Evolutionary conservation across 1,140 invertebrate genomes (phyloP), one percentile per base, ranked within the genome.

Genomic region (Tribolium castaneum): DNA sequence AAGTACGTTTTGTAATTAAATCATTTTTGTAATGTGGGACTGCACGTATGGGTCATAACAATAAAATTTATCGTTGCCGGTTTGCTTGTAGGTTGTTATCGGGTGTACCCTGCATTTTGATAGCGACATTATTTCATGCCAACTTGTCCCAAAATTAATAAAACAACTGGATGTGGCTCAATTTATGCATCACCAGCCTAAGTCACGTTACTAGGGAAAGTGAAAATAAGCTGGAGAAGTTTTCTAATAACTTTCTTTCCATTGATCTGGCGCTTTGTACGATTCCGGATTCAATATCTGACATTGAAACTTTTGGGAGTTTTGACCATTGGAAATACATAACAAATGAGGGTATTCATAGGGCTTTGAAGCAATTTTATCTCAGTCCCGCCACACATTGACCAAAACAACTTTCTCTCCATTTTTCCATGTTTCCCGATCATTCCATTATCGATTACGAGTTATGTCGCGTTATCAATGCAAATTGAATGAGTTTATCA

Each of bases 271-370:
- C 39, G 7, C 22, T 22, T 59, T 66, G 12, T 66, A 66, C 22
- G 6, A 66, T 66, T 12, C 9, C 16, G 25, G 30, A 35, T n/a
- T 62, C 22, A 62, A 62, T 66, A 66, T 66, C 59, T 66, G 59
- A 66, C 59, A 66, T 66, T 66, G 59, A 66, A 35, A 66, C n/a
- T 66, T 66, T 66, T 59, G n/a, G 1, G 3, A 66, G 35, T 0
- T 66, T 66, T 66, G 59, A 66, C 59, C 59, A 66, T 1, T 35
- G 12, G 25, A 66, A 35, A 66, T 66, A 66, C 59, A 66, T 66
- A 66, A 66, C 25, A 66, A 66, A 66, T 66, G 59, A 66, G 59
- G 59, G 59, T 66, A 66, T 66, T 66, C 59, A 66, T 35, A 30
- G 59, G 59, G 34, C 59, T 66, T 66, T 34, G 12, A 22, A 14